These are phyloP conservation scores for Marmota monax DNA, from an alignment of 2,113 vertebrate genomes.

Conservation along the genomic window DNA sequence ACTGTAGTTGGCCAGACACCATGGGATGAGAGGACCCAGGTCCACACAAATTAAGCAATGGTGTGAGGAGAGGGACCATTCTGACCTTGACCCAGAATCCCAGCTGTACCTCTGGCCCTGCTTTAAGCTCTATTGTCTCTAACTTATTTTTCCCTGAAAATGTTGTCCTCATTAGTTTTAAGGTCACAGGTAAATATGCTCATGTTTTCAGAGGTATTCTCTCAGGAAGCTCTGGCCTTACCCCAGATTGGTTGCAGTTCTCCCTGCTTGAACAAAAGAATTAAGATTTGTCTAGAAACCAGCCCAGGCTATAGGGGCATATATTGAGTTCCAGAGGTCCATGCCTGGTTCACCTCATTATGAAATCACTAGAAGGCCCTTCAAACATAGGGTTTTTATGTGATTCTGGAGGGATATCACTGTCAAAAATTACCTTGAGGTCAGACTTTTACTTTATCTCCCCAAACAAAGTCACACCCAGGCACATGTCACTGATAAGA, in stretches of 20 bases:
- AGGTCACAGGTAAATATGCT: background rate
- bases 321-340: background rate
- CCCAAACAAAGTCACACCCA: background rate
- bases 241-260: background rate
- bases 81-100: background rate
- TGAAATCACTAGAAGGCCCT: background rate
- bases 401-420: background rate
- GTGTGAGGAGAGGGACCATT: background rate
- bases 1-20: background rate
- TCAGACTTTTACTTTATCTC: background rate
- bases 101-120: background rate
- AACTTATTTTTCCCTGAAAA: background rate
- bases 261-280: background rate
- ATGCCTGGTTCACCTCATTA: background rate
- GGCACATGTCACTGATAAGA: background rate
- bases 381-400: background rate
- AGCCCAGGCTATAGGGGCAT: background rate
- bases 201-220: background rate
- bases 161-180: background rate
- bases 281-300: background rate
- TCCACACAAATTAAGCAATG: background rate
- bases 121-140: background rate
- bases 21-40: background rate
- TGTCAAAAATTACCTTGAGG: background rate
- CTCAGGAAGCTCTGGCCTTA: background rate